phyloP scores from a whole-genome alignment of 2,113 vertebrate genomes.

The Rhinoptilus africanus region DNA sequence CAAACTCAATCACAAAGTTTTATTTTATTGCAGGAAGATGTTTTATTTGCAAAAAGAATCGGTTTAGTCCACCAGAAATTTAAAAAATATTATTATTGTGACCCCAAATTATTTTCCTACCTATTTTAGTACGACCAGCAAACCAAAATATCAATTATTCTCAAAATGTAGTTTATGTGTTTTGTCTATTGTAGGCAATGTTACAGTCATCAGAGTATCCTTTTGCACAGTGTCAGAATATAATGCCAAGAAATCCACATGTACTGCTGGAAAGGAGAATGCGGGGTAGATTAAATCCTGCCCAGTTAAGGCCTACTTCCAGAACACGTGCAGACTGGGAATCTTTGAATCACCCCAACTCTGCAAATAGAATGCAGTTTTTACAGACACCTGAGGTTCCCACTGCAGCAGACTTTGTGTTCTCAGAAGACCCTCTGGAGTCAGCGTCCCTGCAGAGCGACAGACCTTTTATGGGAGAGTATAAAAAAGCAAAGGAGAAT shows the following conservation, averaged over 20 bases:
- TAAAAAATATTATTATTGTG: neutral
- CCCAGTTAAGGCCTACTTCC: neutral
- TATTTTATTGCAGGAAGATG: neutral
- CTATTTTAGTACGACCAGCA: neutral
- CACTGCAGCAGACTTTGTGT: neutral
- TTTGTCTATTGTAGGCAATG: slow-evolving; percentile 4
- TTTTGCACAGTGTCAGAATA: slow-evolving; percentile 4
- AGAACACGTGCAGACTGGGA: neutral
- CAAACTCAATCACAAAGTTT: neutral
- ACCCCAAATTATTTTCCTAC: neutral
- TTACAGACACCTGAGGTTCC: neutral
- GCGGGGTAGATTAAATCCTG: neutral
- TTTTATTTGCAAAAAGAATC: neutral
- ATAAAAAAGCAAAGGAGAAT: neutral
- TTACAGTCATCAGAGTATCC: neutral
- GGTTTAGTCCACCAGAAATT: neutral
- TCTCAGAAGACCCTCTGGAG: neutral
- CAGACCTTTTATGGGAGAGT: neutral
- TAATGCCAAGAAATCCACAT: neutral
- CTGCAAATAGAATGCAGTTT: neutral
- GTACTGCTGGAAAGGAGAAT: neutral
- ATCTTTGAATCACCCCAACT: neutral
- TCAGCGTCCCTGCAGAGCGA: neutral
- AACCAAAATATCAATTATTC: neutral
- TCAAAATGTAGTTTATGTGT: neutral